phyloP scores from a whole-genome alignment of 2,888 invertebrate species.

The Escarpia spicata region DNA sequence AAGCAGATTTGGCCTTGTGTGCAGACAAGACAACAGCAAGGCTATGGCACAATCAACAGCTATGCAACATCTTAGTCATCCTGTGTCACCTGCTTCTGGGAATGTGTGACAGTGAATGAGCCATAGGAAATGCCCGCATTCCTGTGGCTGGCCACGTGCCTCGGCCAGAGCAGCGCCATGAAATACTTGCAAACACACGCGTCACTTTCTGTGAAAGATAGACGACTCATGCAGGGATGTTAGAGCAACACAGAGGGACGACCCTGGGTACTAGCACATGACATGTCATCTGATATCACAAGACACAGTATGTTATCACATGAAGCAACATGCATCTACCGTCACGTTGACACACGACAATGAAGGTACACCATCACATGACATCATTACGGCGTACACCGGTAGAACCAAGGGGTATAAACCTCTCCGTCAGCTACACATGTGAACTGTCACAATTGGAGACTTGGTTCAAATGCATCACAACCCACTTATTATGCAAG shows the following conservation, averaged over 20 bases:
- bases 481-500: slow-evolving; percentile 4
- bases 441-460: not conserved
- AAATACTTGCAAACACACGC: slow-evolving; percentile 8
- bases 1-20: not conserved
- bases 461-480: not conserved
- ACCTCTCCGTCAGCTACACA: not conserved
- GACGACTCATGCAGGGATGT: not conserved
- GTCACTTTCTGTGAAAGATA: not conserved
- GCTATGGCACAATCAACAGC: slow-evolving; percentile 1
- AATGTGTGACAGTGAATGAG: not conserved
- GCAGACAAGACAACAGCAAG: not conserved
- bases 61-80: slow-evolving; percentile 9
- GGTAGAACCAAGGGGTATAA: not conserved
- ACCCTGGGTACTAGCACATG: not conserved
- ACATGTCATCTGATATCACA: not conserved
- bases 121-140: slow-evolving; percentile 9
- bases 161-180: not conserved
- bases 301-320: not conserved
- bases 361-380: not conserved
- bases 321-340: not conserved
- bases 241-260: not conserved
- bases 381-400: not conserved
- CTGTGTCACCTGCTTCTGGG: not conserved
- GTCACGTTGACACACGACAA: not conserved
- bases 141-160: slow-evolving; percentile 4